Conservation (phyloP, 2,888 invertebrate genomes). For the Lysandra bellargus region DNA sequence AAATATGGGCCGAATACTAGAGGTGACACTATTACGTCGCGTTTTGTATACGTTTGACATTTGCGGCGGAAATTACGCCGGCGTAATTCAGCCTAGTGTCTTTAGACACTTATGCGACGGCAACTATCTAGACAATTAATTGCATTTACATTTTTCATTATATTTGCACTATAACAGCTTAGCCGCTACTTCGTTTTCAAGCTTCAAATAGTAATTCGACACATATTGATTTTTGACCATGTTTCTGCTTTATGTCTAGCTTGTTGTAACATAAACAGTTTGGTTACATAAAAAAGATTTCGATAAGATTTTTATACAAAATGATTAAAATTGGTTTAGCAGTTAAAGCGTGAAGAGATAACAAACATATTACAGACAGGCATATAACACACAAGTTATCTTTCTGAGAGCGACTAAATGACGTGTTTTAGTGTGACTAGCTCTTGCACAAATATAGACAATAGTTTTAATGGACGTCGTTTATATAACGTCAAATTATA, state of each 20-base stretch:
- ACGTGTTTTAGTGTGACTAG: neutral
- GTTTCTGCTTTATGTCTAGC: neutral
- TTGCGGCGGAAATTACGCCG: no score
- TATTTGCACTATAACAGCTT: neutral
- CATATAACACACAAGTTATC: no score
- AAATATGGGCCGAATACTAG: no score
- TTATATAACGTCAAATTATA: conserved; percentile 17
- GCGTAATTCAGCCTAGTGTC: no score
- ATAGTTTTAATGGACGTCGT: neutral
- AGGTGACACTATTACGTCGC: no score
- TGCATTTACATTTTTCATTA: neutral
- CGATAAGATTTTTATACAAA: no score
- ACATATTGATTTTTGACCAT: neutral
- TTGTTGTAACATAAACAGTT: no score
- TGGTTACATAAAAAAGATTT: no score
- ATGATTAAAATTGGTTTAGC: no score
- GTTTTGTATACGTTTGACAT: no score
- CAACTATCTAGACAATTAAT: neutral
- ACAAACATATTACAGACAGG: no score
- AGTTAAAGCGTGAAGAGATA: no score
- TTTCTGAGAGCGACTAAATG: neutral
- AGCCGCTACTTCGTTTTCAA: neutral
- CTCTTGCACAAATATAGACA: neutral
- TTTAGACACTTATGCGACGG: neutral
- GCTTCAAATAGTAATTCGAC: neutral